Evolutionary conservation across 2,113 vertebrate genomes (phyloP).

Genomic region (Alethe diademata): DNA sequence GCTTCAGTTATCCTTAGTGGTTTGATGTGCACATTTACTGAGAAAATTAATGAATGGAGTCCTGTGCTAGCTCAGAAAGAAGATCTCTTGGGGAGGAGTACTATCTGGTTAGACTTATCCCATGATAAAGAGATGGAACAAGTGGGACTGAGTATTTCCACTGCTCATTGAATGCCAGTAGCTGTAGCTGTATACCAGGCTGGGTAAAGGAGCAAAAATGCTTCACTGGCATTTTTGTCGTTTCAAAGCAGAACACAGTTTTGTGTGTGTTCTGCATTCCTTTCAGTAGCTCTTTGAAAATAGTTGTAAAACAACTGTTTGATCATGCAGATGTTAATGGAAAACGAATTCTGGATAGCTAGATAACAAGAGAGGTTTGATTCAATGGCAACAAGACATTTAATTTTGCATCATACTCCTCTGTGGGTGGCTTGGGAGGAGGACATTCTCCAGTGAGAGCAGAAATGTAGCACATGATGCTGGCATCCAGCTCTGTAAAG

Average conservation of each 20-base stretch:
- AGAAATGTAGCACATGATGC: neutral
- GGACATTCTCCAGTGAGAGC: neutral
- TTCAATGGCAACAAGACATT: neutral
- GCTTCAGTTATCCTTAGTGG: conserved; percentile 19
- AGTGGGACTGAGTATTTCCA: neutral
- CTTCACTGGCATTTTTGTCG: neutral
- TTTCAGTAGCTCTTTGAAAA: neutral
- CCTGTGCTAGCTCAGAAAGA: neutral
- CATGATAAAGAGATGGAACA: neutral
- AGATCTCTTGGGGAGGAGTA: neutral
- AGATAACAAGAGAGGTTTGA: neutral
- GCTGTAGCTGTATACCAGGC: neutral
- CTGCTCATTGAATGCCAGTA: neutral
- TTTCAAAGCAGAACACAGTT: neutral
- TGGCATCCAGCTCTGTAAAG: neutral
- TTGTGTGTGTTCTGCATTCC: rapidly evolving
- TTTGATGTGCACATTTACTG: neutral
- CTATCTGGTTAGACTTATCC: neutral
- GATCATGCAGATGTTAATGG: neutral
- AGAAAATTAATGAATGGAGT: conserved; percentile 44
- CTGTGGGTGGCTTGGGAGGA: neutral
- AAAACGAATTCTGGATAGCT: neutral
- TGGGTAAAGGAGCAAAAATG: neutral
- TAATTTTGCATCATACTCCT: neutral
- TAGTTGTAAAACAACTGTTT: neutral